Percentiles rank a stretch among this genome's conserved stretches.
phyloP scores from a whole-genome alignment of 2,113 vertebrate species.

The Gracilinanus agilis region DNA sequence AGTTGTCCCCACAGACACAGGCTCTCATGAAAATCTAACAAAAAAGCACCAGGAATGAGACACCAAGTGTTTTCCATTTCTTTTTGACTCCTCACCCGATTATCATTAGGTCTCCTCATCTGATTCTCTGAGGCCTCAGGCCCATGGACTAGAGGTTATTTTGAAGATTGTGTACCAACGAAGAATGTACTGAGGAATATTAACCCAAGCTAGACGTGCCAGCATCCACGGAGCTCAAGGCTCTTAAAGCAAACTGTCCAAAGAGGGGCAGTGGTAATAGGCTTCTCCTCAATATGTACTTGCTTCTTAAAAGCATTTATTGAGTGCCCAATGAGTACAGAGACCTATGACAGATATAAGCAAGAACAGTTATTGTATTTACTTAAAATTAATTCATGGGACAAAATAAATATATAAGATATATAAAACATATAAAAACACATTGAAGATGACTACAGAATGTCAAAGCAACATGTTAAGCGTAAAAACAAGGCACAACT shows the following conservation, averaged over 20 bases:
- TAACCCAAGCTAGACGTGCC: neutral
- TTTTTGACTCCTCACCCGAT: neutral
- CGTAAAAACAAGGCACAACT: neutral
- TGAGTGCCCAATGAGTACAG: neutral
- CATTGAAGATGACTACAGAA: neutral
- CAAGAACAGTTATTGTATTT: neutral
- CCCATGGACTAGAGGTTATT: constrained; percentile 1
- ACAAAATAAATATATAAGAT: neutral
- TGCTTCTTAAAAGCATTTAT: neutral
- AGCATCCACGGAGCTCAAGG: neutral
- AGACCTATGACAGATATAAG: neutral
- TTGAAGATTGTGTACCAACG: neutral
- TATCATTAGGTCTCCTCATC: neutral
- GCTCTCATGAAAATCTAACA: neutral
- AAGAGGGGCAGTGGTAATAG: neutral
- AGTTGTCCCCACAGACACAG: neutral
- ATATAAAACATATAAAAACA: no score
- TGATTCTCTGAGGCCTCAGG: constrained; percentile 5
- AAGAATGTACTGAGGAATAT: neutral
- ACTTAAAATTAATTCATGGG: neutral
- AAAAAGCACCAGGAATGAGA: neutral
- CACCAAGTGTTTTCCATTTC: neutral
- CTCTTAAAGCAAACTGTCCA: neutral
- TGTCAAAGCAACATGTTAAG: neutral
- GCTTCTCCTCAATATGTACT: neutral